Conservation (phyloP, 1,140 invertebrate genomes). For the Leptopilina clavipes region DNA sequence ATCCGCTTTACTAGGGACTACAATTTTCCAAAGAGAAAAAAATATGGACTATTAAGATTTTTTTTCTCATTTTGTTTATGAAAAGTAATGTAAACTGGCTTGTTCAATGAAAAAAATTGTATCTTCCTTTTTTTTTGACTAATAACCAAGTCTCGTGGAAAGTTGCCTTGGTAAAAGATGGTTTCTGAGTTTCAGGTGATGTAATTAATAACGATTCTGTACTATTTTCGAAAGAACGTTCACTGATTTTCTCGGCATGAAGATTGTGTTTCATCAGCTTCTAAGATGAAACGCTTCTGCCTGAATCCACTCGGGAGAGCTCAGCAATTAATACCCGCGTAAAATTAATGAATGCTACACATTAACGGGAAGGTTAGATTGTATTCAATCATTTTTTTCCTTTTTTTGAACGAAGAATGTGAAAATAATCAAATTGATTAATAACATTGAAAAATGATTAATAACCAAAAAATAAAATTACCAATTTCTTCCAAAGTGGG, state of each 20-base stretch:
- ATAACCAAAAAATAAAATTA: not conserved
- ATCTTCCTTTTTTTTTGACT: too few species aligned
- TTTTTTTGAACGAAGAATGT: not conserved
- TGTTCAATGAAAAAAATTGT: too few species aligned
- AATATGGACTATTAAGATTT: too few species aligned
- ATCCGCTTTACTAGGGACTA: too few species aligned
- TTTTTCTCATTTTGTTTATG: too few species aligned
- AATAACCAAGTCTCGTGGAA: constrained; percentile 1
- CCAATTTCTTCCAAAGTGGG: not conserved
- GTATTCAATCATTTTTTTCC: constrained; percentile 13
- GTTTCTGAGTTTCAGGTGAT: not conserved
- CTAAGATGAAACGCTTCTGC: constrained; percentile 27
- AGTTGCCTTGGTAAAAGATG: not conserved
- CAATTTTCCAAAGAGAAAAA: too few species aligned
- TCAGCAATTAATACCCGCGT: constrained; percentile 2
- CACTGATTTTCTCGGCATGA: not conserved
- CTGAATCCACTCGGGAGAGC: constrained; percentile 1
- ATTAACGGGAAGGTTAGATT: not conserved
- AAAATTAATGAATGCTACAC: constrained; percentile 17
- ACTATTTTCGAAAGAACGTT: not conserved
- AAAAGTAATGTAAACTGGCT: too few species aligned
- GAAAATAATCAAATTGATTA: not conserved
- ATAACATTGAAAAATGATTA: too few species aligned
- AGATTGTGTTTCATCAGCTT: constrained; percentile 21
- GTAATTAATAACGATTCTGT: constrained; percentile 6